Percentiles rank a stretch among this genome's conserved stretches.
Evolutionary conservation across 2,888 invertebrate species (phyloP).

Genomic region (Galerucella nymphaeae): DNA sequence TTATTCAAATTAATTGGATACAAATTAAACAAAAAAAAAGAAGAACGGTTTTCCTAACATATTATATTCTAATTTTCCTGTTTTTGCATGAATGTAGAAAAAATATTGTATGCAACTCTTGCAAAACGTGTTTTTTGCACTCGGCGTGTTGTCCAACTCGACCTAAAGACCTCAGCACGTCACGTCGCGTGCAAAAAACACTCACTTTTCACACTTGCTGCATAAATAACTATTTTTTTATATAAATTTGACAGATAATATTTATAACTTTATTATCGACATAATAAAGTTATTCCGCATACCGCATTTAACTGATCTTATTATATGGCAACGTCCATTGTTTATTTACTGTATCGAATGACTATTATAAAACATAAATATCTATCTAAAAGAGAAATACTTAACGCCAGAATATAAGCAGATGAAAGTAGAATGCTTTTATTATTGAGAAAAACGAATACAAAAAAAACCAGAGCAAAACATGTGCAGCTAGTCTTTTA

Average conservation of each 20-base stretch:
- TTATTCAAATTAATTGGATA: too few species aligned
- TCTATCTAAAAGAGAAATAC: constrained; percentile 10
- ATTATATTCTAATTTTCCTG: too few species aligned
- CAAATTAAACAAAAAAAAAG: too few species aligned
- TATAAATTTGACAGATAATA: not conserved
- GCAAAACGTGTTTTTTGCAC: too few species aligned
- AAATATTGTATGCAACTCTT: too few species aligned
- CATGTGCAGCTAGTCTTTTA: constrained; percentile 19
- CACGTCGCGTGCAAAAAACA: too few species aligned
- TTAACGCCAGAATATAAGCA: constrained; percentile 13
- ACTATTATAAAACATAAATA: constrained; percentile 17
- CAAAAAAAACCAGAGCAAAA: constrained; percentile 5
- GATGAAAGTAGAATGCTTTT: constrained; percentile 21
- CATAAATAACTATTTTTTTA: too few species aligned
- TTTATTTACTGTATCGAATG: constrained; percentile 21
- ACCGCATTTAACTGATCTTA: constrained; percentile 2
- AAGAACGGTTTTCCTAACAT: too few species aligned
- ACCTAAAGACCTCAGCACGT: too few species aligned
- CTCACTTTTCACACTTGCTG: too few species aligned
- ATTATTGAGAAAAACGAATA: constrained; percentile 11
- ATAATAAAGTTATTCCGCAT: constrained; percentile 5
- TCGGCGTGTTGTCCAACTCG: too few species aligned
- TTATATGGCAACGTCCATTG: not conserved
- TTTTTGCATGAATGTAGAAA: too few species aligned
- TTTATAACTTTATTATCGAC: not conserved